Evolutionary conservation across 2,888 invertebrate species (phyloP).

Genomic region (Lepidochitona cinerea): DNA sequence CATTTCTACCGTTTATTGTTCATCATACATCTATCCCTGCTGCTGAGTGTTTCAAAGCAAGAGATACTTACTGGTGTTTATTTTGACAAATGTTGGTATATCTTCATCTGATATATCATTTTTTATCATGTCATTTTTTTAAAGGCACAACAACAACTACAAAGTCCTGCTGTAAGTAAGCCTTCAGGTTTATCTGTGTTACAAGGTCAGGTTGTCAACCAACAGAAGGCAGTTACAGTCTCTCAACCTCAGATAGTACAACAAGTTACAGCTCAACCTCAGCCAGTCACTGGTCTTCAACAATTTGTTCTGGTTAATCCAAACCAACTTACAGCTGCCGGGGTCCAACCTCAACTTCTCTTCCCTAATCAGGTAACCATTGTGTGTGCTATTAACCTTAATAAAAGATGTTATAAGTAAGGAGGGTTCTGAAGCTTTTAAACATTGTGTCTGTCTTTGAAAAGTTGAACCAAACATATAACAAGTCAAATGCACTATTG

Average conservation of each 20-base stretch:
- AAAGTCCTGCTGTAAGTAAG: not conserved
- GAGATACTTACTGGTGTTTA: no score
- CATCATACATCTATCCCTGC: no score
- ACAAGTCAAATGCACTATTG: no score
- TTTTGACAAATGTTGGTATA: no score
- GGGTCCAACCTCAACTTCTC: slow-evolving; percentile 51
- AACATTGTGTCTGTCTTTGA: no score
- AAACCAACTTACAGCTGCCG: slow-evolving; percentile 42
- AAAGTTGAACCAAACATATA: no score
- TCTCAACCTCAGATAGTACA: not conserved
- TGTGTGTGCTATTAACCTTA: no score
- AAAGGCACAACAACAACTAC: slow-evolving; percentile 16
- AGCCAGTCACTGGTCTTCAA: slow-evolving; percentile 39
- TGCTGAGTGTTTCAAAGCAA: no score
- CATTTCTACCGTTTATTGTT: no score
- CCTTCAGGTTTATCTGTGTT: not conserved
- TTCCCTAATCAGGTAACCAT: slow-evolving; percentile 37
- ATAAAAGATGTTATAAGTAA: no score
- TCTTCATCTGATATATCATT: no score
- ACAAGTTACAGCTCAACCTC: not conserved
- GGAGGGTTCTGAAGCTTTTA: no score
- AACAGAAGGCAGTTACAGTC: not conserved
- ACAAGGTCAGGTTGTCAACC: not conserved
- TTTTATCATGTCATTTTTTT: not conserved
- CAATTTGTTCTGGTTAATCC: slow-evolving; percentile 57